These are phyloP conservation scores for Epinotia demarniana DNA, from an alignment of 2,888 invertebrate species.

Conservation along the genomic window DNA sequence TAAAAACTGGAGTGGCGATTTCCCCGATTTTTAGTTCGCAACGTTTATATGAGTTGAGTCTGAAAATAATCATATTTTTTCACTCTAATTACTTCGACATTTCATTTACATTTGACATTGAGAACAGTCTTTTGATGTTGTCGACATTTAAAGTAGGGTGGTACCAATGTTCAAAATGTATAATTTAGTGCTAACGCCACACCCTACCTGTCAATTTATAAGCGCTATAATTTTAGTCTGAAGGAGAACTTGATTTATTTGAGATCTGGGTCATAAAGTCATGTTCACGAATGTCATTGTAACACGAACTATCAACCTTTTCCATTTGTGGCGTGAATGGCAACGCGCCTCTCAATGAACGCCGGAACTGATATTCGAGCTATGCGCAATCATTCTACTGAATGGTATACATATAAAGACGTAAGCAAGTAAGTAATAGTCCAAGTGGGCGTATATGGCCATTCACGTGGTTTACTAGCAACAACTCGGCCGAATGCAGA, in stretches of 20 bases:
- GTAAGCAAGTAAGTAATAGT: slow-evolving; percentile 52
- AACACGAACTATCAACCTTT: slow-evolving; percentile 7
- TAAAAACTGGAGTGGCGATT: background rate
- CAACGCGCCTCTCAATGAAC: slow-evolving; percentile 31
- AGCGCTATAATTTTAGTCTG: background rate
- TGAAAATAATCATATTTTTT: background rate
- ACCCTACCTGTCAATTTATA: background rate
- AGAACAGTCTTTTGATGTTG: background rate
- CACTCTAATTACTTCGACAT: background rate
- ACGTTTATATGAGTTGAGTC: background rate
- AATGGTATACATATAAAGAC: slow-evolving; percentile 41
- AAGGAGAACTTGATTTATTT: slow-evolving; percentile 3
- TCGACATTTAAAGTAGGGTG: background rate
- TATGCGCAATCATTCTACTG: slow-evolving; percentile 39
- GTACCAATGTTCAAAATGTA: background rate
- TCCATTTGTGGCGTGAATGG: slow-evolving; percentile 19
- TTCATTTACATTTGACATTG: background rate
- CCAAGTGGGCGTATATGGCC: slow-evolving; percentile 73
- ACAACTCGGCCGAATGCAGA: slow-evolving; percentile 61
- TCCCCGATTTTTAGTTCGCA: background rate
- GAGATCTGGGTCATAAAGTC: background rate
- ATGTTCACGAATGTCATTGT: slow-evolving; percentile 19
- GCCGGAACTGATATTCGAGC: slow-evolving; percentile 30
- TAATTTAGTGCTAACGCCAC: background rate
- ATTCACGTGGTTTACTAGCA: slow-evolving; percentile 70